Evolutionary conservation across 2,888 invertebrate genomes (phyloP).

Genomic region (Apocheima hispidaria): DNA sequence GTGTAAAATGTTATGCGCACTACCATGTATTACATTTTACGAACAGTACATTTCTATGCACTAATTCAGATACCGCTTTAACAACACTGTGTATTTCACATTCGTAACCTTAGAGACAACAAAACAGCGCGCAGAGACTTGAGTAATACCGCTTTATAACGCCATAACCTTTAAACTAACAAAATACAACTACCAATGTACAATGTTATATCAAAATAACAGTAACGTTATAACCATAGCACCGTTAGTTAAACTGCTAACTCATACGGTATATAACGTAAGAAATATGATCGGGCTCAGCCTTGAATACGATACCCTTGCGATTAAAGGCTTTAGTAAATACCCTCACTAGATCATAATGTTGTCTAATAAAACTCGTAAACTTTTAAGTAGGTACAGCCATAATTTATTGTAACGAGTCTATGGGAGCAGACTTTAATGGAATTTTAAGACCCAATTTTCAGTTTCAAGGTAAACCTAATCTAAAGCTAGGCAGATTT

Average conservation of each 20-base stretch:
- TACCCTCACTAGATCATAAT: constrained; percentile 46
- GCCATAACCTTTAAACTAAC: constrained; percentile 46
- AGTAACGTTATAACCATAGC: constrained; percentile 30
- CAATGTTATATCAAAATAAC: constrained; percentile 34
- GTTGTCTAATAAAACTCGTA: constrained; percentile 46
- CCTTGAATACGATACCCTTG: constrained; percentile 50
- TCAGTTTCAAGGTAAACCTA: neutral
- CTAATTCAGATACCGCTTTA: too few relatives aligned
- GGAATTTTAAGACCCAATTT: constrained; percentile 21
- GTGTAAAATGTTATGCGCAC: too few relatives aligned
- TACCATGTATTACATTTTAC: too few relatives aligned
- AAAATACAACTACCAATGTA: constrained; percentile 34
- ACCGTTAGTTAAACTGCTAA: constrained; percentile 19
- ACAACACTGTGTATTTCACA: too few relatives aligned
- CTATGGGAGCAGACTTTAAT: constrained; percentile 14
- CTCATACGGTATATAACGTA: constrained; percentile 47
- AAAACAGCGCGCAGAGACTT: constrained; percentile 34
- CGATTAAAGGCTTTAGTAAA: constrained; percentile 54
- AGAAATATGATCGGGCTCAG: constrained; percentile 53
- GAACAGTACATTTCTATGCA: too few relatives aligned
- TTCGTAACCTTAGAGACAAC: neutral
- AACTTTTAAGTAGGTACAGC: constrained; percentile 38
- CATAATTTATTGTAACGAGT: constrained; percentile 38
- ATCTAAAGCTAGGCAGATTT: neutral
- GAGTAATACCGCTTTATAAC: constrained; percentile 47